These are phyloP conservation scores for Monarcha castaneiventris DNA, from an alignment of 2,113 vertebrate species.

Conservation along the genomic window DNA sequence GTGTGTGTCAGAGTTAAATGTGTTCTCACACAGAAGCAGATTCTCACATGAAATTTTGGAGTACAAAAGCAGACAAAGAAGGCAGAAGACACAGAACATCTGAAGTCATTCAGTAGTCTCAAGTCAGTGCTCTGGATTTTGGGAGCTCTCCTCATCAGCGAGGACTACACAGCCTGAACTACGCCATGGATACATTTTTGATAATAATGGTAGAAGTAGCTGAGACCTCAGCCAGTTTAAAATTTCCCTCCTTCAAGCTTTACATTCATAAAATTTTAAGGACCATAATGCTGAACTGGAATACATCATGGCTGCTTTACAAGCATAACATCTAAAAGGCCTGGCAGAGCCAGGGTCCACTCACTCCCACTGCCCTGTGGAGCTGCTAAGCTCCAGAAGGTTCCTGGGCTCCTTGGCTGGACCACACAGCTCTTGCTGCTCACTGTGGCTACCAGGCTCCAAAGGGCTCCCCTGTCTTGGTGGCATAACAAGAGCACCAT, in stretches of 20 bases:
- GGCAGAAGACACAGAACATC: not conserved
- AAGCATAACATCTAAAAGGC: not conserved
- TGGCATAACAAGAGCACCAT: rapidly evolving
- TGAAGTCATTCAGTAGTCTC: not conserved
- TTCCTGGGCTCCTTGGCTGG: not conserved
- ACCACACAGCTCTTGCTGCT: not conserved
- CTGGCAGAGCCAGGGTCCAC: not conserved
- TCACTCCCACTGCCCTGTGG: not conserved
- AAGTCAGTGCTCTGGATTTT: not conserved
- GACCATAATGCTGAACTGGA: not conserved
- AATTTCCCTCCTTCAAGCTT: not conserved
- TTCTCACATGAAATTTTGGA: not conserved
- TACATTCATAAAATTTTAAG: not conserved
- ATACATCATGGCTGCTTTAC: not conserved
- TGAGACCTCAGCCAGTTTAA: not conserved
- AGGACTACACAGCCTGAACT: not conserved
- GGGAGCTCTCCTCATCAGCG: not conserved
- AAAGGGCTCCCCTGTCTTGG: not conserved
- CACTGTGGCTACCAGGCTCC: rapidly evolving
- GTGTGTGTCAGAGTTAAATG: not conserved
- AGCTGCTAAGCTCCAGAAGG: not conserved
- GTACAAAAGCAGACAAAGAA: not conserved
- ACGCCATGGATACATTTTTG: not conserved
- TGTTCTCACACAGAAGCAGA: not conserved
- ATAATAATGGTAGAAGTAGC: not conserved